Evolutionary conservation across 2,113 vertebrate species (phyloP).

Genomic region (Channa maculata): DNA sequence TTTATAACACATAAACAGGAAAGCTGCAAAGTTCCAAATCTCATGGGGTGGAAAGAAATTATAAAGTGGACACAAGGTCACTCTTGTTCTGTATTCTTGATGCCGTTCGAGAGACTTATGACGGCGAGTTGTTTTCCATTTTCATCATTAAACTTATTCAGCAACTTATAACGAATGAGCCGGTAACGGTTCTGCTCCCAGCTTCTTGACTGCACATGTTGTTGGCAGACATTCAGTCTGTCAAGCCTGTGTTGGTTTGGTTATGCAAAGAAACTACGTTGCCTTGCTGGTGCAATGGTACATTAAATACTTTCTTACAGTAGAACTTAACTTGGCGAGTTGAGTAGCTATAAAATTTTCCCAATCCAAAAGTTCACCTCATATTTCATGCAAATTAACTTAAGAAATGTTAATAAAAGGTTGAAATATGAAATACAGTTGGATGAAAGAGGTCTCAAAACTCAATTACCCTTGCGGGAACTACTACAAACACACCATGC

Average conservation of each 20-base stretch:
- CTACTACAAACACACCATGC: slow-evolving; percentile 48
- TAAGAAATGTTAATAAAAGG: slow-evolving; percentile 10
- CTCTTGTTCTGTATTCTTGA: not conserved
- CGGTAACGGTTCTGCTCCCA: not conserved
- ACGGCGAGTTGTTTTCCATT: slow-evolving; percentile 24
- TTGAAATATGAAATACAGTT: slow-evolving; percentile 33
- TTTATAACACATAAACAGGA: slow-evolving; percentile 69
- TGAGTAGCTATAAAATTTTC: slow-evolving; percentile 3
- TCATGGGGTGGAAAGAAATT: slow-evolving; percentile 15
- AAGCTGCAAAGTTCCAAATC: slow-evolving; percentile 48
- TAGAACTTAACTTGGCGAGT: slow-evolving; percentile 20
- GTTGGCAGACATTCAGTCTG: not conserved
- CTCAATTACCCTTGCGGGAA: slow-evolving; percentile 64
- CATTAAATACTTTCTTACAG: slow-evolving; percentile 23
- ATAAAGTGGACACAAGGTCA: slow-evolving; percentile 49
- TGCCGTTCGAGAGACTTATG: slow-evolving; percentile 5
- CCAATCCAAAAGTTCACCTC: not conserved
- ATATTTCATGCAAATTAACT: slow-evolving; percentile 49
- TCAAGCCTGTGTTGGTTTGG: not conserved
- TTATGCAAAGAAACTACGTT: not conserved
- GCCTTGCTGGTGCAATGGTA: not conserved
- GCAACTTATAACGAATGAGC: not conserved
- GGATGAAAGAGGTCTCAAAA: slow-evolving; percentile 58
- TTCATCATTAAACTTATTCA: slow-evolving; percentile 4
- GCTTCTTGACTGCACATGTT: not conserved